A percentile compares a stretch with the other conserved stretches of the same genome.
phyloP scores from a whole-genome alignment of 2,888 invertebrate genomes.

The Sinhomidia bicolor region DNA sequence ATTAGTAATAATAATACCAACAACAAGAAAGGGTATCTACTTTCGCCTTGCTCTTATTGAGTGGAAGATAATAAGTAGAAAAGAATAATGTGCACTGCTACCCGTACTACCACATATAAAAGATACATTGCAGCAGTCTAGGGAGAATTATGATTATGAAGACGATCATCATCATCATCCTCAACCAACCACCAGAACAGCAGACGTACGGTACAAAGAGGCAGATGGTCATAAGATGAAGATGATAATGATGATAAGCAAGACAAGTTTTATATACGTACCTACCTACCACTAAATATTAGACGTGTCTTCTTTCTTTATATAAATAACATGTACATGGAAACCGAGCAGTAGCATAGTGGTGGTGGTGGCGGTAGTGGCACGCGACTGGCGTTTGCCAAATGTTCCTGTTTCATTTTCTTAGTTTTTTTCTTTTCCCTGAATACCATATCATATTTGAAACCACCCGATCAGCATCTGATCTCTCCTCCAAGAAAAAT shows the following conservation, averaged over 20 bases:
- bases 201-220: conserved; percentile 53
- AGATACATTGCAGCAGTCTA: background rate
- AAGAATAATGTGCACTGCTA: background rate
- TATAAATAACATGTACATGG: background rate
- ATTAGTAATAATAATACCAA: background rate
- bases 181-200: conserved; percentile 39
- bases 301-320: background rate
- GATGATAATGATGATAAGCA: conserved; percentile 57
- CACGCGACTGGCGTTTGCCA: conserved; percentile 79
- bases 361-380: conserved; percentile 39
- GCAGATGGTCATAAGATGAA: conserved; percentile 53
- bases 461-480: conserved; percentile 35
- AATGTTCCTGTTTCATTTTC: conserved; percentile 70
- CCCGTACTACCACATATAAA: background rate
- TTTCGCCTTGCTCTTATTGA: background rate
- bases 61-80: conserved; percentile 8
- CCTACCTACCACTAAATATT: too few relatives aligned
- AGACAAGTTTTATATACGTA: conserved; percentile 12
- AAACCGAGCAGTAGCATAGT: background rate
- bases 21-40: conserved; percentile 8
- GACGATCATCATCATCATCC: conserved; percentile 14
- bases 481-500: conserved; percentile 29
- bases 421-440: conserved; percentile 16
- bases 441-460: conserved; percentile 29
- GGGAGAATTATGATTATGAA: conserved; percentile 14